Percentiles rank a stretch among this genome's conserved stretches.
phyloP scores from a whole-genome alignment of 2,888 invertebrate species.

The Cataglyphis albicans region DNA sequence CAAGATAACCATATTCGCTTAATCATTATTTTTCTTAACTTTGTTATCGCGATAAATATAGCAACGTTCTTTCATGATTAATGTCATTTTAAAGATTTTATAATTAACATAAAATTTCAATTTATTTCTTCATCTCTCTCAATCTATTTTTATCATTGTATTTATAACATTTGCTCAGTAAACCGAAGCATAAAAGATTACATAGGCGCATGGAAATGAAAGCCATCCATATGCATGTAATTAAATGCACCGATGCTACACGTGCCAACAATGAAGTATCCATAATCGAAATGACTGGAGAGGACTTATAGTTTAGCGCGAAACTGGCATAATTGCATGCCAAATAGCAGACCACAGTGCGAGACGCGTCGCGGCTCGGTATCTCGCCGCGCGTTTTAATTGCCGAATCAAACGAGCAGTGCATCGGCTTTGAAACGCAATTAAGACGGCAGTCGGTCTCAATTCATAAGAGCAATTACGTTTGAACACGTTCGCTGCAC shows the following conservation, averaged over 20 bases:
- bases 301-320: neutral
- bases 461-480: slow-evolving; percentile 73
- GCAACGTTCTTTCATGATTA: neutral
- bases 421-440: slow-evolving; percentile 61
- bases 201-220: slow-evolving; percentile 5
- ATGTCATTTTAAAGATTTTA: neutral
- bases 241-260: neutral
- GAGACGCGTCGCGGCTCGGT: slow-evolving; percentile 26
- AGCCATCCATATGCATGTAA: neutral
- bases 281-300: slow-evolving; percentile 11
- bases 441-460: slow-evolving; percentile 71
- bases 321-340: slow-evolving; percentile 20
- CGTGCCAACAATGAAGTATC: slow-evolving; percentile 6
- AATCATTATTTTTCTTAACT: neutral
- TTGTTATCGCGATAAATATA: neutral
- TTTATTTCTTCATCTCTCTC: neutral
- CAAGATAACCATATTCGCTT: neutral
- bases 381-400: slow-evolving; percentile 36
- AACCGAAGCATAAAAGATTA: neutral
- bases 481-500: slow-evolving; percentile 63
- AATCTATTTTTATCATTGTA: neutral
- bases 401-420: slow-evolving; percentile 44
- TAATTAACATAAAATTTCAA: slow-evolving; percentile 7
- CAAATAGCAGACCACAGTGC: neutral
- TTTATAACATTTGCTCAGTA: slow-evolving; percentile 12